Evolutionary conservation across 1,140 invertebrate genomes (phyloP).

Genomic region (Rhyacophila brunnea): DNA sequence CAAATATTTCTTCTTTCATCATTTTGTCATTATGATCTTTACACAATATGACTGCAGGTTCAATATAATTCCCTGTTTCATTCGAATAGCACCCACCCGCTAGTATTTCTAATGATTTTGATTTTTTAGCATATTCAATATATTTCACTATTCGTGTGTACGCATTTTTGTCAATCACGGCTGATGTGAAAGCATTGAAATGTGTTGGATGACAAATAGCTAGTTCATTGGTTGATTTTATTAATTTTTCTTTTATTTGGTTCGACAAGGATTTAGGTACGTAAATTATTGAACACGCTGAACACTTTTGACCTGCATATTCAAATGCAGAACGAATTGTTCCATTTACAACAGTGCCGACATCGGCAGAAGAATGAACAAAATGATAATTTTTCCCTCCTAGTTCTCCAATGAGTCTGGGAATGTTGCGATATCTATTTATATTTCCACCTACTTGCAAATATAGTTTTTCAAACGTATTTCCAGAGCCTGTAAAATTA

Average conservation of each 20-base stretch:
- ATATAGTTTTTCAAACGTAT: slow-evolving; percentile 86
- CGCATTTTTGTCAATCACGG: slow-evolving; percentile 89
- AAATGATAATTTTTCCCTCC: slow-evolving; percentile 98
- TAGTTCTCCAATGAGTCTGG: slow-evolving; percentile 86
- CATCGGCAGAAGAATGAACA: slow-evolving; percentile 81
- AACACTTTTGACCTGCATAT: slow-evolving; percentile 93
- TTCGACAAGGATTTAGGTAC: slow-evolving; percentile 85
- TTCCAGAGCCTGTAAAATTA: slow-evolving; percentile 92
- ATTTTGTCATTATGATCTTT: slow-evolving; percentile 80
- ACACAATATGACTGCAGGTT: slow-evolving; percentile 84
- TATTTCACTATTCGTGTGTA: slow-evolving; percentile 83
- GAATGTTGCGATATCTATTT: slow-evolving; percentile 78
- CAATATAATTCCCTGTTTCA: slow-evolving; percentile 81
- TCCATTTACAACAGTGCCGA: slow-evolving; percentile 69
- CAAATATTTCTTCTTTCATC: slow-evolving; percentile 95
- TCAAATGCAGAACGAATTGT: slow-evolving; percentile 89
- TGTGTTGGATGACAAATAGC: slow-evolving; percentile 82
- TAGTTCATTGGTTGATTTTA: slow-evolving; percentile 59
- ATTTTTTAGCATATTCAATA: slow-evolving; percentile 81
- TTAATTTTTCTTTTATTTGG: slow-evolving; percentile 66
- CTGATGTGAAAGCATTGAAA: slow-evolving; percentile 76
- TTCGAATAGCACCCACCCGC: slow-evolving; percentile 83
- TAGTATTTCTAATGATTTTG: slow-evolving; percentile 69
- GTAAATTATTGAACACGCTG: slow-evolving; percentile 89
- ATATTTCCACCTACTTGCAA: slow-evolving; percentile 83